These are phyloP conservation scores for Recurvirostra avosetta DNA, from an alignment of 2,113 vertebrate genomes.

Conservation along the genomic window DNA sequence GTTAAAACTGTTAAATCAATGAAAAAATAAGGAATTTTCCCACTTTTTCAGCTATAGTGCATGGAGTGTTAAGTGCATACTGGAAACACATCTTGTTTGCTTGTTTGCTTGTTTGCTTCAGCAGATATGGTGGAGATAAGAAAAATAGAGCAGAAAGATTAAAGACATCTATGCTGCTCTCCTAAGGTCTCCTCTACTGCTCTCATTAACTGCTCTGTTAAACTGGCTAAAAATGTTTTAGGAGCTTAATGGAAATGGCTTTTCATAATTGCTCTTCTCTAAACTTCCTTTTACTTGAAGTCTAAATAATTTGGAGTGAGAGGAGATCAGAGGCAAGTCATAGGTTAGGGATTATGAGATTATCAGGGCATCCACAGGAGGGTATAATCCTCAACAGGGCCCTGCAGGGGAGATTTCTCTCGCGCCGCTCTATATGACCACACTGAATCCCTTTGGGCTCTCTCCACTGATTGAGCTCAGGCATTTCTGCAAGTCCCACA, in stretches of 20 bases:
- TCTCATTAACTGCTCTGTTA: constrained; percentile 29
- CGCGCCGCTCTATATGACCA: background rate
- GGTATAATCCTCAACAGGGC: background rate
- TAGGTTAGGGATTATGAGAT: constrained; percentile 43
- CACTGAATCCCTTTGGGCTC: background rate
- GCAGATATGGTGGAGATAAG: constrained; percentile 15
- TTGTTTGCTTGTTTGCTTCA: background rate
- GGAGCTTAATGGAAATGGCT: background rate
- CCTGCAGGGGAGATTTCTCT: background rate
- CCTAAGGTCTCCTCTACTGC: background rate
- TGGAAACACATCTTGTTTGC: background rate
- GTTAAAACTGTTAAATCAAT: background rate
- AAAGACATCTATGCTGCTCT: background rate
- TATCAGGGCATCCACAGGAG: background rate
- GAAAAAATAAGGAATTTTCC: background rate
- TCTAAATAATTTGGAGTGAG: constrained; percentile 39
- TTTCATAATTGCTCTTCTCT: constrained; percentile 21
- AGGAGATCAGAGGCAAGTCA: constrained; percentile 32
- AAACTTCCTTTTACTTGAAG: constrained; percentile 35
- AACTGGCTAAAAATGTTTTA: constrained; percentile 4
- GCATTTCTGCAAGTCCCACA: background rate
- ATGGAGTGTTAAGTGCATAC: background rate
- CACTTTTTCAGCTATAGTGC: background rate
- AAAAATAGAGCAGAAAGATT: background rate
- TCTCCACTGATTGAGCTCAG: background rate